Base-by-base conservation (phyloP, 2,797 vertebrate species). In the Lindbergichthys nudifrons region DNA sequence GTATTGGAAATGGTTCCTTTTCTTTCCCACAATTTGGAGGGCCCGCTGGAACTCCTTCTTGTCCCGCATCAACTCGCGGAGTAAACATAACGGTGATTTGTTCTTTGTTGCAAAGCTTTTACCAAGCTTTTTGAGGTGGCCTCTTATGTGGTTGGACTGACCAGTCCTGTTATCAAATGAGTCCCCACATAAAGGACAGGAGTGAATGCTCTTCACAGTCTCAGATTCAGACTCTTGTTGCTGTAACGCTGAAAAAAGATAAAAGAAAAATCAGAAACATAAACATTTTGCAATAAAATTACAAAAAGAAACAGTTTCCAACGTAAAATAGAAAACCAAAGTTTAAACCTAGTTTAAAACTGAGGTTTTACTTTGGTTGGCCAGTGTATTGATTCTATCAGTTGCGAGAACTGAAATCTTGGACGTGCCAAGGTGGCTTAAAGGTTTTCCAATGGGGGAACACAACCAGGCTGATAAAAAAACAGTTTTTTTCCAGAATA, bases 151-250 rank as follows among this genome's bases (percentile, higher is more conserved):
- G 94, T 99, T 99, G 84, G 98, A 98, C 92, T 98, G 96, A 80
- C 98, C 98, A 89, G 97, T 99, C 94, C 98, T 97, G 85, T 96
- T 98, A 90, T 98, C 97, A 74, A 99, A 99, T 90, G 96, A 96
- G 81, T 98, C 97, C 80, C 98, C 96, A 89, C 98, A 99, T 81
- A 99, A 94, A 18, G 98, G 97, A 91, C 98, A 99, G 2, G 96
- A 90, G 79, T 94, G 92, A 72, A 88, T 74, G 53, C 75, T 81
- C 70, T 85, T 87, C 42, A 83, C 95, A 81, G 96, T 95, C 86
- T 97, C 91, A 12, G 90, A 78, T 70, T 88, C 84, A 1, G 90
- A 79, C 62, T 91, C 82, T 51, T 87, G 32, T 36, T 36, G 51
- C 73, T 83, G 84, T 64, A 91, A 85, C 2, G 83, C 93, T 93